A percentile compares a stretch with the other conserved stretches of the same genome.
Conservation (phyloP, 2,113 vertebrate species). For the Solea senegalensis region DNA sequence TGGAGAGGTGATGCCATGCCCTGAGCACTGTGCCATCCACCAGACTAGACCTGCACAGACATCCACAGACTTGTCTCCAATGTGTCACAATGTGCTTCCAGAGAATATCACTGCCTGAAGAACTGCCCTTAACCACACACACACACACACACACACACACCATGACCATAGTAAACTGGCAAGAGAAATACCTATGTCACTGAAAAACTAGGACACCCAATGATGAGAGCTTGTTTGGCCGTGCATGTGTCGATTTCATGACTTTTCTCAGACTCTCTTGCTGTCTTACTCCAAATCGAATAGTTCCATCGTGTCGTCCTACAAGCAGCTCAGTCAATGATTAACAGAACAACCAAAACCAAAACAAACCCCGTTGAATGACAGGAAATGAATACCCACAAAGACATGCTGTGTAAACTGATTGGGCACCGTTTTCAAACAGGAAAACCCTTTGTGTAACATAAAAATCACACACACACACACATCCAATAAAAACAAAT, state of each 20-base stretch:
- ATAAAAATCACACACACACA: too few relatives aligned
- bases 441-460: too few relatives aligned
- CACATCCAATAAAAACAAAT: too few relatives aligned
- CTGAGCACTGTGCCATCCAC: slow-evolving; percentile 36
- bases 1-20: slow-evolving; percentile 51
- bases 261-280: neutral
- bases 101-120: slow-evolving; percentile 35
- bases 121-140: slow-evolving; percentile 14
- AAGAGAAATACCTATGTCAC: neutral
- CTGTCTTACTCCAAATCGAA: neutral
- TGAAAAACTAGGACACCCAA: too few relatives aligned
- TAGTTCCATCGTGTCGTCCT: neutral
- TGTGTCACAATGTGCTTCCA: slow-evolving; percentile 35
- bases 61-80: slow-evolving; percentile 31
- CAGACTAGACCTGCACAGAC: slow-evolving; percentile 22
- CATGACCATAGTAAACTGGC: neutral
- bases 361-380: too few relatives aligned
- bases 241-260: neutral
- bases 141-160: slow-evolving; percentile 4
- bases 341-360: neutral
- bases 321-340: neutral
- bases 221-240: neutral
- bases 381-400: too few relatives aligned
- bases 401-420: too few relatives aligned
- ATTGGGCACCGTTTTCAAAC: too few relatives aligned